Evolutionary conservation across 2,113 vertebrate genomes (phyloP), one percentile per base, ranked within the genome.

Genomic region (Eolophus roseicapilla): DNA sequence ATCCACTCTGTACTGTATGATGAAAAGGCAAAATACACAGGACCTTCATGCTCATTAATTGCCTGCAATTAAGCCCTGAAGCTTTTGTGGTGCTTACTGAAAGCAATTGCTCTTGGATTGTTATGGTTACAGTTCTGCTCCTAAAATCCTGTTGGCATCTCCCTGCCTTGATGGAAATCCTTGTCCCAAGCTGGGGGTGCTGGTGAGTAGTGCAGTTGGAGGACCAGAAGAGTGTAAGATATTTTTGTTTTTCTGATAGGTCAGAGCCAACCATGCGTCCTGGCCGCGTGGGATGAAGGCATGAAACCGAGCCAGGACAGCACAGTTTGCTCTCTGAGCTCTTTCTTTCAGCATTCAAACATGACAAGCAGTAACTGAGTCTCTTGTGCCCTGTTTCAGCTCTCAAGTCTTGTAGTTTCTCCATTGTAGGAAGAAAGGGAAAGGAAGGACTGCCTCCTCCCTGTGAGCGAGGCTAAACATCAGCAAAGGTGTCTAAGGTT

Each of bases 381-480:
- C 39, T 57, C 80, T 71, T 2, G 1, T 44, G 43, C 44, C 35
- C 64, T 63, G 27, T 74, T 80, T 90, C 46, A 49, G 55, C 59
- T 83, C 82, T 55, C 44, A 0, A 0, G 3, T 86, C 53, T 75
- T 39, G 23, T 43, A 59, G 35, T 71, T 93, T 85, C 90, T 88
- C 27, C 18, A 2, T 13, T 46, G 76, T 41, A 21, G 83, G 27
- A 83, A 74, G 67, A 90, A 84, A 69, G 50, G 73, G 63, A 93
- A 92, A 49, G 92, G 71, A 78, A 92, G 83, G 60, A 53, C 88
- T 93, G 86, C 52, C 77, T 49, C 18, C 62, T 89, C 65, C 70
- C 35, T 75, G 39, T 47, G 73, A 90, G 47, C 0, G 0, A 83
- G 85, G 80, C 88, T 94, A 47, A 92, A 81, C 62, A 81, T 67